Evolutionary conservation across 2,797 vertebrate species (phyloP), one percentile per base, ranked within the genome.

Genomic region (Pempheris klunzingeri): DNA sequence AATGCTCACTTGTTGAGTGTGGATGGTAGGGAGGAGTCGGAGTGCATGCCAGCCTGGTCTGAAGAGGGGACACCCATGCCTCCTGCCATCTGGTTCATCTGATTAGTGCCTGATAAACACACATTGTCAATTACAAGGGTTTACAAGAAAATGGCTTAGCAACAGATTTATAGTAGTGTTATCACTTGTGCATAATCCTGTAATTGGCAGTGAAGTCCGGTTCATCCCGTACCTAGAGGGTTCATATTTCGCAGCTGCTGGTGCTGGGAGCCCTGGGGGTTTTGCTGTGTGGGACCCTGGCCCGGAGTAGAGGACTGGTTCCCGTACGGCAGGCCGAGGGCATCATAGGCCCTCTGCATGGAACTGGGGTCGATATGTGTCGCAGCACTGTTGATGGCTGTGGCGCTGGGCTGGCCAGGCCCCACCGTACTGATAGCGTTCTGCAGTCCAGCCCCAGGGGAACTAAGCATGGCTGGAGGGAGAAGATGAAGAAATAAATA

Each of bases 341-440:
- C 98, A 49, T 97, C 98, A 0, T 99, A 99, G 15, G 98, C 98
- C 90, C 97, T 94, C 89, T 99, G 97, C 98, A 99, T 99, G 92
- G 98, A 99, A 93, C 98, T 99, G 89, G 97, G 97, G 94, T 99
- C 98, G 34, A 99, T 99, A 44, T 98, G 97, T 10, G 98, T 97
- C 43, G 97, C 77, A 39, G 90, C 94, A 69, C 95, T 97, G 90
- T 93, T 98, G 50, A 98, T 94, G 28, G 96, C 86, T 68, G 97
- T 94, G 59, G 97, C 85, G 14, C 92, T 95, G 79, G 96, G 95
- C 78, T 97, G 98, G 74, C 97, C 96, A 0, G 96, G 80, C 38
- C 97, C 97, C 55, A 96, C 96, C 1, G 92, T 71, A 75, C 95
- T 96, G 4, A 99, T 96, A 52, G 96, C 92, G 68, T 95, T 98